Evolutionary conservation across 1,140 invertebrate species (phyloP).

Genomic region (Cataglyphis hispanica): DNA sequence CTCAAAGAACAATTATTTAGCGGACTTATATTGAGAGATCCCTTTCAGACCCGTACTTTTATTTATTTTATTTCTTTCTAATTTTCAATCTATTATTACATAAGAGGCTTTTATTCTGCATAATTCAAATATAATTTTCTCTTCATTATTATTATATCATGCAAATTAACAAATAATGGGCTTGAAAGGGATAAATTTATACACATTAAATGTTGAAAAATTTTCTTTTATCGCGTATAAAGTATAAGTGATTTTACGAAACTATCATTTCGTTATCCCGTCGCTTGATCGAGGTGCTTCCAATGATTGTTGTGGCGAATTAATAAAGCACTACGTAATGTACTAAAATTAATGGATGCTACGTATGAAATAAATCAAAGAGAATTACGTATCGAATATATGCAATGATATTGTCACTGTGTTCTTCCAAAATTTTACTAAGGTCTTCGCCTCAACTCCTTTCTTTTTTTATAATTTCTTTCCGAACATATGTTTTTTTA

Average conservation of each 20-base stretch:
- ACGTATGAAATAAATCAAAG: conserved; percentile 72
- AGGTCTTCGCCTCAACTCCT: background rate
- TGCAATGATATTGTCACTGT: background rate
- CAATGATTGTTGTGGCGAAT: conserved; percentile 57
- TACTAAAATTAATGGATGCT: conserved; percentile 70
- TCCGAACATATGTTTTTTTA: background rate
- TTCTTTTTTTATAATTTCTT: background rate
- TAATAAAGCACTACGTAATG: conserved; percentile 69
- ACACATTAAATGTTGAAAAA: background rate
- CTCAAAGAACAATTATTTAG: conserved; percentile 18
- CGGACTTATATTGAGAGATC: background rate
- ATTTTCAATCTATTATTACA: background rate
- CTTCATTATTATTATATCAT: background rate
- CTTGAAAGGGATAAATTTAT: background rate
- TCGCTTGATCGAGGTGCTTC: conserved; percentile 44
- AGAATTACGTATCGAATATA: conserved; percentile 33
- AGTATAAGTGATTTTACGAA: conserved; percentile 5
- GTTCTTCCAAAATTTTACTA: background rate
- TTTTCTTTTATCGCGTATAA: background rate
- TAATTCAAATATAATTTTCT: background rate
- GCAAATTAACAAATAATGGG: conserved; percentile 12
- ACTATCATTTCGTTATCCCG: background rate
- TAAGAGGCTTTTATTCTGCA: background rate
- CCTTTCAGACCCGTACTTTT: conserved; percentile 8
- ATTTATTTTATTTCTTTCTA: background rate